These are phyloP conservation scores for Propithecus deckenii DNA, from an alignment of 2,797 vertebrate genomes.

Conservation along the genomic window DNA sequence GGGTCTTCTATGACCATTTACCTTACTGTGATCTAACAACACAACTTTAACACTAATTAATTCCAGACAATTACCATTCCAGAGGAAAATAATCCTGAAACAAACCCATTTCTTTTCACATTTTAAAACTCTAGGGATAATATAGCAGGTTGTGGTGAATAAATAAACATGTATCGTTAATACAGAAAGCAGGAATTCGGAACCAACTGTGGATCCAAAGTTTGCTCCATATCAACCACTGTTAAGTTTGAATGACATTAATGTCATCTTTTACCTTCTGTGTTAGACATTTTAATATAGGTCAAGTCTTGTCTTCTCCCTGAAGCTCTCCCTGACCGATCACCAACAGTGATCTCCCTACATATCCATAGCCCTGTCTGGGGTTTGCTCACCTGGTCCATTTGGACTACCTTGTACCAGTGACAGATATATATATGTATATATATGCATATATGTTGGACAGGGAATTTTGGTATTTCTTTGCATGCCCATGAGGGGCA, in stretches of 20 bases:
- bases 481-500: background rate
- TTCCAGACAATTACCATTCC: background rate
- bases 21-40: background rate
- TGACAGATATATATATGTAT: background rate
- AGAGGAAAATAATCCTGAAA: slow-evolving; percentile 12
- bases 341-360: background rate
- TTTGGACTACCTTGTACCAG: background rate
- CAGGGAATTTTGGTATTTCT: background rate
- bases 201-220: background rate
- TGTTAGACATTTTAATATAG: background rate
- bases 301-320: background rate
- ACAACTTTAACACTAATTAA: background rate
- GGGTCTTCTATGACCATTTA: background rate
- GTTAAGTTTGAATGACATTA: background rate
- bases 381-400: background rate
- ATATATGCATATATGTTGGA: background rate
- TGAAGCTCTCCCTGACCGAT: background rate
- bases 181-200: background rate
- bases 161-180: background rate
- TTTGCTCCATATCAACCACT: background rate
- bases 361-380: background rate
- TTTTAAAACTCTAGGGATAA: background rate
- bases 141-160: background rate
- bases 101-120: background rate
- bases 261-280: background rate